These are phyloP conservation scores for Pseudopipra pipra DNA, from an alignment of 2,113 vertebrate species.

Conservation along the genomic window DNA sequence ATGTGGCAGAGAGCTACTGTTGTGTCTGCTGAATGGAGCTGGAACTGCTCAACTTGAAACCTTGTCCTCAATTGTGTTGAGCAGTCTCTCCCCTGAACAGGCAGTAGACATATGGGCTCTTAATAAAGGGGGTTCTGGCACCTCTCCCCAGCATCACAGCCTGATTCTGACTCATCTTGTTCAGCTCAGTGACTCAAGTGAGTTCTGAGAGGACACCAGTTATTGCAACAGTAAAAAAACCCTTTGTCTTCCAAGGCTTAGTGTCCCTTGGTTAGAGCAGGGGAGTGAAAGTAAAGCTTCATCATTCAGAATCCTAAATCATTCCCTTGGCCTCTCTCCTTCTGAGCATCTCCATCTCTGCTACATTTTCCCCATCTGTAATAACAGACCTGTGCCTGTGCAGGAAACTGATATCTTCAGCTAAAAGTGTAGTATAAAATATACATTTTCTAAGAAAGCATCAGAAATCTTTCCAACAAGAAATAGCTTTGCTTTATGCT, in stretches of 20 bases:
- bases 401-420: constrained; percentile 20
- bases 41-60: neutral
- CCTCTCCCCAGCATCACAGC: neutral
- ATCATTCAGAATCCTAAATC: neutral
- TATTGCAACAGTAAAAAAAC: neutral
- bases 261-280: neutral
- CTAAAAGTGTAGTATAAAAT: constrained; percentile 15
- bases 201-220: neutral
- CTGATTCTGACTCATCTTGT: neutral
- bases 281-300: neutral
- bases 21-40: neutral
- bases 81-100: neutral
- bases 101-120: neutral
- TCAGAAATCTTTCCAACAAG: neutral
- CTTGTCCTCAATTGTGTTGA: rapidly evolving
- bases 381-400: neutral
- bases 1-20: neutral
- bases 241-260: neutral
- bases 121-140: neutral
- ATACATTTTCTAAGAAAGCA: neutral
- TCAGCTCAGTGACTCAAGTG: neutral
- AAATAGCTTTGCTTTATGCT: neutral
- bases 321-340: neutral
- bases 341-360: neutral
- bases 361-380: neutral